Conservation (phyloP, 2,888 invertebrate species). For the Nycteola revayana region DNA sequence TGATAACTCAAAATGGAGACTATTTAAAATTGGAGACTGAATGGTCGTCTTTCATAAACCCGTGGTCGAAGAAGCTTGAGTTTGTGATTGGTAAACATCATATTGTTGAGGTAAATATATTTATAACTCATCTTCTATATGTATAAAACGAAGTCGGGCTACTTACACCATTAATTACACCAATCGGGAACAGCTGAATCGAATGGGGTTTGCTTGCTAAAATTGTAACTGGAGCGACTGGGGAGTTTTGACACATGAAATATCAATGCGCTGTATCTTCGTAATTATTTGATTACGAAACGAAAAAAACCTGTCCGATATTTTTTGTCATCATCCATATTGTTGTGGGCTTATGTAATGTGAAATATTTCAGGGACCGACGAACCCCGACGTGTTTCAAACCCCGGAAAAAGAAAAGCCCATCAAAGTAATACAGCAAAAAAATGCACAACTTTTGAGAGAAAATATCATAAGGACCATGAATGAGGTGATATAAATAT, state of each 20-base stretch:
- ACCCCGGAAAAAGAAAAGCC: conserved; percentile 41
- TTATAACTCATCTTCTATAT: no score
- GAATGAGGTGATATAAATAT: conserved; percentile 87
- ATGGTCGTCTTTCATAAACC: conserved; percentile 96
- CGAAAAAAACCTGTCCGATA: no score
- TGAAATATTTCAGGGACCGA: conserved; percentile 84
- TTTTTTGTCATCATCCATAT: no score
- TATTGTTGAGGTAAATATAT: conserved; percentile 84
- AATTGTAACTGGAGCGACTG: no score
- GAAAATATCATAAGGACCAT: conserved; percentile 86
- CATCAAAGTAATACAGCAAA: neutral
- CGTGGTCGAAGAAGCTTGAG: conserved; percentile 95
- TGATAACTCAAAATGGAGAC: conserved; percentile 91
- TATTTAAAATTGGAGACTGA: conserved; percentile 93
- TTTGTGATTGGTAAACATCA: conserved; percentile 93
- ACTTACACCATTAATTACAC: no score
- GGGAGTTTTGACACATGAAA: no score
- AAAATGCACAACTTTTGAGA: conserved; percentile 57
- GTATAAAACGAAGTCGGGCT: no score
- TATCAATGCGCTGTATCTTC: no score
- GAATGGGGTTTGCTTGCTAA: no score
- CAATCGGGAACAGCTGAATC: no score
- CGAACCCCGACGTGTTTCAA: conserved; percentile 88
- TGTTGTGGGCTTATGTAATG: no score
- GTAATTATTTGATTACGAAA: no score